These are phyloP conservation scores for Cotesia vestalis DNA, from an alignment of 1,140 invertebrate genomes.

Conservation along the genomic window DNA sequence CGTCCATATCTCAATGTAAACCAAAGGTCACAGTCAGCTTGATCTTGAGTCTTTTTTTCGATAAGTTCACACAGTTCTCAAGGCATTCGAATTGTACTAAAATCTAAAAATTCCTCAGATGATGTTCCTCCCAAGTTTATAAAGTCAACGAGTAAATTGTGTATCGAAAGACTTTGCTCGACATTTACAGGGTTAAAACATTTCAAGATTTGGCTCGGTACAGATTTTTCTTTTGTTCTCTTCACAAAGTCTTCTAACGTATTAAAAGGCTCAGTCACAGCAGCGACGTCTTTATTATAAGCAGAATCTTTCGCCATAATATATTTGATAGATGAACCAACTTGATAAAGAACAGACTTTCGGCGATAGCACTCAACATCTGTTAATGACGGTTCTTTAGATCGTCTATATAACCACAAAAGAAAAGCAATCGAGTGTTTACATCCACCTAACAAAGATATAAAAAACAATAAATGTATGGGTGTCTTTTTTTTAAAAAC, in stretches of 20 bases:
- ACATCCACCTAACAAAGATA: too few species aligned
- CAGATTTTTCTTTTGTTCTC: constrained; percentile 4
- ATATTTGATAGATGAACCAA: constrained; percentile 34
- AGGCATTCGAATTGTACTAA: background rate
- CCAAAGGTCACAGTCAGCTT: background rate
- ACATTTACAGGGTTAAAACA: too few species aligned
- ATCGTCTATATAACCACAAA: too few species aligned
- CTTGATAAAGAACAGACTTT: constrained; percentile 14
- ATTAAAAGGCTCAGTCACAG: background rate
- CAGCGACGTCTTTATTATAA: background rate
- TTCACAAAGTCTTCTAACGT: background rate
- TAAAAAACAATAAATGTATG: too few species aligned
- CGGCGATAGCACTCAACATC: too few species aligned
- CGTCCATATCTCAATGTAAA: background rate
- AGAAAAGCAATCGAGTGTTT: too few species aligned
- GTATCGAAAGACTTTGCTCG: too few species aligned
- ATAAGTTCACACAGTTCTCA: background rate
- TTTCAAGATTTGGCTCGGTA: too few species aligned
- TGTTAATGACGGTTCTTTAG: too few species aligned
- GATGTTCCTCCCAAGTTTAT: too few species aligned
- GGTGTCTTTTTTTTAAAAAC: too few species aligned
- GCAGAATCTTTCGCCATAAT: constrained; percentile 7
- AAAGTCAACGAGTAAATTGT: too few species aligned
- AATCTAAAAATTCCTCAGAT: background rate
- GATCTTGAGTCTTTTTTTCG: background rate